Base-by-base conservation (phyloP, 30 jellyfish, hydroid and myxozoan genomes). In the Turritopsis rubra region DNA sequence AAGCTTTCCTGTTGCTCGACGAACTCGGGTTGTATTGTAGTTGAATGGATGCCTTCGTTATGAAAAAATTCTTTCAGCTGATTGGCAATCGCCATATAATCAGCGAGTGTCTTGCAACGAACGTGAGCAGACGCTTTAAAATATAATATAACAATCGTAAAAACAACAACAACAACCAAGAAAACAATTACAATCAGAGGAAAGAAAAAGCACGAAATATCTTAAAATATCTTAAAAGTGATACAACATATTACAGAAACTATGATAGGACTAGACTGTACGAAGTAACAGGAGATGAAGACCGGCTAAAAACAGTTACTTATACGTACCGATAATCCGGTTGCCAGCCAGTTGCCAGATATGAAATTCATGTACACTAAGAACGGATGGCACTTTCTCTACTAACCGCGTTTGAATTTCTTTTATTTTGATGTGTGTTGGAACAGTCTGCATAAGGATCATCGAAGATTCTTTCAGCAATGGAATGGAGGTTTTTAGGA, bases 321-420 rank as follows among this genome's bases (percentile, higher is more conserved):
- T 41, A 41, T 41, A 41, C 60, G 13, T 53, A 80, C 87, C 87
- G 52, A 92, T 92, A 25, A 92, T 92, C 31, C 88, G 82, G 73
- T 88, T 88, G 52, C 98, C 98, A n/a, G 98, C 96, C 65, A 92
- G 74, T 76, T 92, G 98, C 98, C 98, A 92, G 19, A 92, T 85
- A 75, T 92, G 98, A 68, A 92, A 92, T 72, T 92, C 98, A 53
- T 92, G 98, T 20, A 92, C 84, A 54, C 98, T 88, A 27, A 88
- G 84, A 54, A 92, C 96, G n/a, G 91, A 91, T n/a, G 87, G 80
- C 17, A 92, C 84, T 21, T 88, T 93, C 3, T 90, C 98, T 28
- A 92, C 95, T 28, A 92, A 80, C 20, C 94, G 95, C 75, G 88
- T 96, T 80, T 88, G 96, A 65, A 92, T 92, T 78, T 92, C 98